Evolutionary conservation across 1,140 invertebrate genomes (phyloP), one percentile per base, ranked within the genome.

Genomic region (Maniola jurtina): DNA sequence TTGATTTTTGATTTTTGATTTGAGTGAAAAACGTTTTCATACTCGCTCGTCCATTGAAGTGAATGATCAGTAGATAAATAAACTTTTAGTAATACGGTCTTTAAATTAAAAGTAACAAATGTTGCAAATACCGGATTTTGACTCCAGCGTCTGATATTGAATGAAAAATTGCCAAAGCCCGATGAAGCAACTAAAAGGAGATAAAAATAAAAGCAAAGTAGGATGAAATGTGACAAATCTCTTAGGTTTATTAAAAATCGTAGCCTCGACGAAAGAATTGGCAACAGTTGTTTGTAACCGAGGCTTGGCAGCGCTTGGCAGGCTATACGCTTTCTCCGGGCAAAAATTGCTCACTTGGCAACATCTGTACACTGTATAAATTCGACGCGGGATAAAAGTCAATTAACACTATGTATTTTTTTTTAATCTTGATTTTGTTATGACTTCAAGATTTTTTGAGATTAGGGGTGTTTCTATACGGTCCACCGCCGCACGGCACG

Each of bases 241-340:
- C 48, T 48, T 35, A 35, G 42, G 58, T 48, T 55, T 55, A 55
- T 55, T 55, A 55, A 55, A 55, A 55, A 55, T 33, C 52, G 52
- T 55, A 34, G 52, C 52, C 52, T 55, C 52, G 52, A 55, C 52
- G 52, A 55, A 55, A 55, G 52, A 55, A 34, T 55, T 55, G 52
- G 52, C 52, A 34, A 55, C 52, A 55, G 52, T 55, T 55, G 52
- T 55, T 55, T 55, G 33, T 55, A 55, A 55, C 52, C 52, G 52
- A 55, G 52, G 52, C 52, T 55, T 55, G 52, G 52, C 52, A 55
- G 52, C 6, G 33, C 52, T 55, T 55, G 52, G 52, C 52, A 55
- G 52, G 16, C 52, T 34, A 10, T 25, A 5, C 52, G 52, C 25
- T 55, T 34, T 55, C 52, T 55, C 52, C 6, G 52, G 5, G 16